These are phyloP conservation scores for Benitochromis conjunctus DNA, from an alignment of 2,113 vertebrate species.

Conservation along the genomic window DNA sequence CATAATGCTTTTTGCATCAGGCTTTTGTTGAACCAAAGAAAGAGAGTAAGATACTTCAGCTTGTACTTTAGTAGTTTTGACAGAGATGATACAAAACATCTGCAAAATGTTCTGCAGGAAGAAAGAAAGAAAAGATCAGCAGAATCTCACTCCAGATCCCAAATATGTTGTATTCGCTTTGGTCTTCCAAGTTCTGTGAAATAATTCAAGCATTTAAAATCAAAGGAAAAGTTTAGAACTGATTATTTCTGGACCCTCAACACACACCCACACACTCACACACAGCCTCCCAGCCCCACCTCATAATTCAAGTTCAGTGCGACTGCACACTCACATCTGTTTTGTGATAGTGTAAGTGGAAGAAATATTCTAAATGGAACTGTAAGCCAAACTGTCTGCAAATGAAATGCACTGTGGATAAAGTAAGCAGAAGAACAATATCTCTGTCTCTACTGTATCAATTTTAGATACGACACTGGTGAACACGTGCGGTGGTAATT, in stretches of 20 bases:
- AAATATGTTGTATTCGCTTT: background rate
- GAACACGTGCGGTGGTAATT: background rate
- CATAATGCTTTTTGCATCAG: background rate
- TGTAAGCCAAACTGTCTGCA: background rate
- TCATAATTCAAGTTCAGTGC: background rate
- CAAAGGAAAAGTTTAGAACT: background rate
- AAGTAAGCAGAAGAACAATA: background rate
- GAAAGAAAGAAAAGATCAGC: background rate
- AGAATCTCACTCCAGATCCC: rapidly evolving
- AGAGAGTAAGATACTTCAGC: background rate
- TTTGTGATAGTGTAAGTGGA: background rate
- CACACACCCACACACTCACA: background rate
- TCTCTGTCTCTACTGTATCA: background rate
- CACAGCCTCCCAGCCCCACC: background rate
- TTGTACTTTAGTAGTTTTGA: background rate
- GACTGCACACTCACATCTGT: background rate
- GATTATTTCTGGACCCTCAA: background rate
- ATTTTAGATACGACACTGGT: background rate
- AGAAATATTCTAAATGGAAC: background rate
- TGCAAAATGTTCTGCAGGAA: background rate
- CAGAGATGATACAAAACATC: background rate
- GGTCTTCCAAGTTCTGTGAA: background rate
- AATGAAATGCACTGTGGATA: background rate
- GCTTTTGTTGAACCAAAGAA: background rate
- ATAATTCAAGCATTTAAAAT: background rate